A percentile compares a stretch with the other conserved stretches of the same genome.
Evolutionary conservation across 2,797 vertebrate species (phyloP).

Genomic region (Carduelis carduelis): DNA sequence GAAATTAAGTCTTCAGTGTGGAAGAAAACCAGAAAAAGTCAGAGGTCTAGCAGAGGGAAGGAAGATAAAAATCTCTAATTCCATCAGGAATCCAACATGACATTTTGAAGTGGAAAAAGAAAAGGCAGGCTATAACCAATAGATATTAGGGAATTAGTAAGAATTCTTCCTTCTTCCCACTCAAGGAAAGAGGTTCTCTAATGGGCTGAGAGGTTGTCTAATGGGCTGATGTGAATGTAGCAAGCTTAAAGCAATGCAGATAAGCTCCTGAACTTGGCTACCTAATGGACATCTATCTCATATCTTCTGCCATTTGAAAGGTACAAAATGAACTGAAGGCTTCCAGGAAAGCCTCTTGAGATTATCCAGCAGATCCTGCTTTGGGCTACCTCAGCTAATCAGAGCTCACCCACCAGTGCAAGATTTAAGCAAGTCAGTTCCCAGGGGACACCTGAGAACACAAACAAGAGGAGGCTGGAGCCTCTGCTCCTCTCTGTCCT

Average conservation of each 20-base stretch:
- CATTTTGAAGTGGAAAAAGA: slow-evolving; percentile 30
- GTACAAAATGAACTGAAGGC: neutral
- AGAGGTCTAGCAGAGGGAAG: neutral
- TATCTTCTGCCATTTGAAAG: neutral
- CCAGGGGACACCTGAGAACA: neutral
- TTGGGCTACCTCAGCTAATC: neutral
- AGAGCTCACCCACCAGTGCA: neutral
- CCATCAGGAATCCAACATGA: neutral
- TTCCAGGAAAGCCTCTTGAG: neutral
- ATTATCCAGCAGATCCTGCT: neutral
- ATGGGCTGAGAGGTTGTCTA: neutral
- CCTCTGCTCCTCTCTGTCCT: neutral
- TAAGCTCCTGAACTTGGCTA: neutral
- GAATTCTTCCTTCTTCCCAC: neutral
- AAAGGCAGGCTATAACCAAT: neutral
- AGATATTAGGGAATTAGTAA: neutral
- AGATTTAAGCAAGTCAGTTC: neutral
- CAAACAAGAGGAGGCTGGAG: neutral
- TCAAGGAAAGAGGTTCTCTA: neutral
- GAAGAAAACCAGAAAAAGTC: slow-evolving; percentile 28
- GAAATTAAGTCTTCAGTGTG: slow-evolving; percentile 44
- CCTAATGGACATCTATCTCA: slow-evolving; percentile 8
- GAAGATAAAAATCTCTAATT: slow-evolving; percentile 22
- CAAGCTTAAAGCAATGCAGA: slow-evolving; percentile 9
- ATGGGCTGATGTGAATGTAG: neutral